Evolutionary conservation across 2,888 invertebrate genomes (phyloP).

Genomic region (Xestoiulus laeticollis): DNA sequence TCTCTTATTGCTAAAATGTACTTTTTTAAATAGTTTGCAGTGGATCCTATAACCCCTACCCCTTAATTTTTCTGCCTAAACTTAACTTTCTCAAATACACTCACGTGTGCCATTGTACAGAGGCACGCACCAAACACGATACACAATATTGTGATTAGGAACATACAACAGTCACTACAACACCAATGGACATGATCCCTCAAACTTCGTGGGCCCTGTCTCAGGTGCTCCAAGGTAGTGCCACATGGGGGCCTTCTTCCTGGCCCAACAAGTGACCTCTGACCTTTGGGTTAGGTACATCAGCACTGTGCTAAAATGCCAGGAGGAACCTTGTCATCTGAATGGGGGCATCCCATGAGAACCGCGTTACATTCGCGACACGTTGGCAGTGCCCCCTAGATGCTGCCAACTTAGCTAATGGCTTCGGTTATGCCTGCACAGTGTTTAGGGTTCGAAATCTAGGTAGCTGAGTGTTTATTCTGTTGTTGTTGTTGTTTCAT

Average conservation of each 20-base stretch:
- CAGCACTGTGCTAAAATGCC: neutral
- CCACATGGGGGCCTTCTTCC: neutral
- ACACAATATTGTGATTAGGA: neutral
- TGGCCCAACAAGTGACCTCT: neutral
- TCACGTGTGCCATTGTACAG: constrained; percentile 15
- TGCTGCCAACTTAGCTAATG: neutral
- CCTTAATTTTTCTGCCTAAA: neutral
- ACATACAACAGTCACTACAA: neutral
- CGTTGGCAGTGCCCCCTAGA: neutral
- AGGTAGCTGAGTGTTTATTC: neutral
- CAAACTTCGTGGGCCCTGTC: neutral
- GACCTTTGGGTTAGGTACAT: neutral
- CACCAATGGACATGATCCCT: neutral
- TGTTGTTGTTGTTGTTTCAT: neutral
- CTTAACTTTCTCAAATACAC: neutral
- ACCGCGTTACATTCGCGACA: neutral
- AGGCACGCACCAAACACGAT: neutral
- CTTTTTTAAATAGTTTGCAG: neutral
- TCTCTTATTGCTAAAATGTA: neutral
- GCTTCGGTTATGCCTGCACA: no score
- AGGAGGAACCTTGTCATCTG: neutral
- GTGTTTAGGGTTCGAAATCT: neutral
- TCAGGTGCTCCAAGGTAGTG: neutral
- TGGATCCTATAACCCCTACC: neutral
- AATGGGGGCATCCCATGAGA: neutral